These are phyloP conservation scores for Thera britannica DNA, from an alignment of 2,888 invertebrate genomes.

Conservation along the genomic window DNA sequence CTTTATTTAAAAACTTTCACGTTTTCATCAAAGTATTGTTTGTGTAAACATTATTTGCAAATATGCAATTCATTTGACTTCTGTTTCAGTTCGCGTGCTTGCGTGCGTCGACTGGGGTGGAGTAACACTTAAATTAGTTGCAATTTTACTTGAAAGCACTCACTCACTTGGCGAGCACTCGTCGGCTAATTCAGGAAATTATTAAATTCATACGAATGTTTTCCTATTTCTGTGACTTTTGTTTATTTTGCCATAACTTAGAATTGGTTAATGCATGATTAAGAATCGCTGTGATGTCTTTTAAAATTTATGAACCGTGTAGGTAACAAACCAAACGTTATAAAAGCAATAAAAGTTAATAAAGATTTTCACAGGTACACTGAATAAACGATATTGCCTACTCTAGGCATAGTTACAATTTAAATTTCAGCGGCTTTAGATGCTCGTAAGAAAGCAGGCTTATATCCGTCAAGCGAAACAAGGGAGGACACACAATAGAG, in stretches of 20 bases:
- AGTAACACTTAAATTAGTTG: conserved; percentile 82
- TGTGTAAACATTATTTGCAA: conserved; percentile 24
- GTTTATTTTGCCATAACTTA: neutral
- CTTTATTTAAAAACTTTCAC: neutral
- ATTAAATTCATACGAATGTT: conserved; percentile 70
- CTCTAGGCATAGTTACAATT: neutral
- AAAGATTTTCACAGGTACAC: too few relatives aligned
- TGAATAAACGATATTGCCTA: too few relatives aligned
- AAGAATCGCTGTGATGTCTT: too few relatives aligned
- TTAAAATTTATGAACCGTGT: too few relatives aligned
- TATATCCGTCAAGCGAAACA: conserved; percentile 45
- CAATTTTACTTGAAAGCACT: conserved; percentile 78
- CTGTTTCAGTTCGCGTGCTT: conserved; percentile 69
- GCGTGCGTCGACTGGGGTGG: conserved; percentile 76
- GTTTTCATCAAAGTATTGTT: neutral
- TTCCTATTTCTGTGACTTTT: conserved; percentile 40
- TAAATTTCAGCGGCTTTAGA: neutral
- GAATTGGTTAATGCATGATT: too few relatives aligned
- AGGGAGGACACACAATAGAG: conserved; percentile 39
- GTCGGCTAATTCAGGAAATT: conserved; percentile 70
- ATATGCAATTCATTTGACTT: conserved; percentile 40
- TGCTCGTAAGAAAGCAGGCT: conserved; percentile 12
- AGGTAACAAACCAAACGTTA: too few relatives aligned
- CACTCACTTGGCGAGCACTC: conserved; percentile 68
- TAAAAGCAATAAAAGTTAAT: too few relatives aligned